Evolutionary conservation across 1,140 invertebrate genomes (phyloP), one percentile per base, ranked within the genome.

Genomic region (Samia ricini): DNA sequence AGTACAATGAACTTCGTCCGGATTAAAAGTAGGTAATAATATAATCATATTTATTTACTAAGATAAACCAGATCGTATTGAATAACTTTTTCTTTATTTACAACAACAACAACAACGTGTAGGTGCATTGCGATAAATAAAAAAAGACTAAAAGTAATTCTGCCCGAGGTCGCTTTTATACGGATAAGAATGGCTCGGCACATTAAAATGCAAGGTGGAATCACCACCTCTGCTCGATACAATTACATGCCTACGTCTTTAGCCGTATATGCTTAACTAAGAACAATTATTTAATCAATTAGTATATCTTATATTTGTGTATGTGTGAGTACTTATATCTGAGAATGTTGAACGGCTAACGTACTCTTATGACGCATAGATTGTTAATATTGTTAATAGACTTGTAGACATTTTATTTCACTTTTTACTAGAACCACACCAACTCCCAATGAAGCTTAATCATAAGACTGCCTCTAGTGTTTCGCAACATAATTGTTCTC

Each of bases 141-240:
- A 72, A 58, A 66, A 72, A 72, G 72, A 72, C 60, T 42, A 64
- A 72, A 74, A 69, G 64, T 65, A 64, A 71, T 72, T 71, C 63
- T 54, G 60, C 61, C 23, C 72, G 68, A 74, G 75, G 75, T 66
- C 72, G 66, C 19, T 65, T 74, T 77, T 74, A 70, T 77, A 65
- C 58, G 48, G 57, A 26, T 48, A 59, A 52, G 21, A 58, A 55
- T 61, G 59, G 20, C 54, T 36, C 56, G 24, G 58, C 63, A 63
- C 64, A 49, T 61, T 60, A 36, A 52, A 60, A 36, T 61, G 36
- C 59, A 66, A 64, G 36, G 64, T 68, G 66, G 61, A 55, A 63
- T 33, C 51, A 15, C 36, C 24, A 60, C 62, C 50, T 67, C 22
- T 50, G 29, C 19, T 49, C 54, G 50, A 8, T 29, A 59, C 49